Evolutionary conservation across 2,888 invertebrate species (phyloP).

Genomic region (Lamellibrachia satsuma): DNA sequence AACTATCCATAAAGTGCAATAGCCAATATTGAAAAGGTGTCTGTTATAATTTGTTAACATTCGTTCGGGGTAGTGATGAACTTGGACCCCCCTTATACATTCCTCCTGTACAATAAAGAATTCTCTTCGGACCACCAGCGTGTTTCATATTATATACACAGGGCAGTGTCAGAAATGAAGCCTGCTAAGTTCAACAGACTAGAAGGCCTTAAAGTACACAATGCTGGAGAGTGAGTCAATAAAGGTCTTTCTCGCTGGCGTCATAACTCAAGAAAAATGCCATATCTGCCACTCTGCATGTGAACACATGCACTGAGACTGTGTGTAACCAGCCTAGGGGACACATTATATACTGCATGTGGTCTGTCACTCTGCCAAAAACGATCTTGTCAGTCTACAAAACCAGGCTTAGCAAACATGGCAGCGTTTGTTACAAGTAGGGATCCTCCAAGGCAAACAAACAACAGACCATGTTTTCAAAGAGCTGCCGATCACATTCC

Average conservation of each 20-base stretch:
- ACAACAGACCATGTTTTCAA: background rate
- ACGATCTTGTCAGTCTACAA: background rate
- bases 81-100: background rate
- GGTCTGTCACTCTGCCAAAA: background rate
- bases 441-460: background rate
- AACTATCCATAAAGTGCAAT: background rate
- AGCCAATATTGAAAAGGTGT: background rate
- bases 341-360: background rate
- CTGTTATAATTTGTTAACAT: background rate
- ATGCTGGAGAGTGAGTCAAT: background rate
- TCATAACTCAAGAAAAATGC: background rate
- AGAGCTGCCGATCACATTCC: background rate
- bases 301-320: background rate
- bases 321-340: background rate
- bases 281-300: background rate
- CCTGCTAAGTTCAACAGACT: background rate
- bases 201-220: background rate
- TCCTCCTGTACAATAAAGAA: background rate
- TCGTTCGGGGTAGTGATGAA: background rate
- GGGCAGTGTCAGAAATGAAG: background rate
- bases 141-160: background rate
- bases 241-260: background rate
- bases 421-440: slow-evolving; percentile 10
- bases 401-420: background rate
- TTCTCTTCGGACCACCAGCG: background rate